These are phyloP conservation scores for Aproaerema taeniolella DNA, from an alignment of 2,888 invertebrate species.

Conservation along the genomic window DNA sequence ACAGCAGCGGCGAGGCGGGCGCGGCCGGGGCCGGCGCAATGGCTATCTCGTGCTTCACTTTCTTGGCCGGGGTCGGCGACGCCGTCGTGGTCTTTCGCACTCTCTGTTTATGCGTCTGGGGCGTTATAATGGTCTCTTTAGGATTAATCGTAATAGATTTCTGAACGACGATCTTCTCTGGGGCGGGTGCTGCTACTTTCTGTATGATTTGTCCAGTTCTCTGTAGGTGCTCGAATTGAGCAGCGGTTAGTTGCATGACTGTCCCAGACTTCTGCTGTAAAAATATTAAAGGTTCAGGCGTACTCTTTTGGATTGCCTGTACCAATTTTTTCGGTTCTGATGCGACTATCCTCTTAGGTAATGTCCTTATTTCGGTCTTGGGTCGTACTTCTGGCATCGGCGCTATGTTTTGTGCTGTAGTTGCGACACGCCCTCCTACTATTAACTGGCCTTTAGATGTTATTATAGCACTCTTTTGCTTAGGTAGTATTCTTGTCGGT, in stretches of 20 bases:
- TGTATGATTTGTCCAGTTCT: slow-evolving; percentile 67
- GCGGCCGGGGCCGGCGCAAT: slow-evolving; percentile 36
- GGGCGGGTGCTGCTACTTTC: slow-evolving; percentile 39
- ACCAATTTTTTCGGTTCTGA: slow-evolving; percentile 55
- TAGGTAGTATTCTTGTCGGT: slow-evolving; percentile 54
- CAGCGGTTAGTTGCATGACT: slow-evolving; percentile 65
- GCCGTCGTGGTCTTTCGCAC: slow-evolving; percentile 42
- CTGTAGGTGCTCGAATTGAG: slow-evolving; percentile 71
- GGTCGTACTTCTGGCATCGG: slow-evolving; percentile 63
- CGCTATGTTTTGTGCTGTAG: slow-evolving; percentile 65
- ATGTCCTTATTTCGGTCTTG: slow-evolving; percentile 30
- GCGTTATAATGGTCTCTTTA: slow-evolving; percentile 32
- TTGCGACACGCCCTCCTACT: slow-evolving; percentile 61
- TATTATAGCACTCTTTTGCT: slow-evolving; percentile 72
- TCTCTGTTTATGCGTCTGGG: slow-evolving; percentile 41
- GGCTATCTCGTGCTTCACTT: slow-evolving; percentile 47
- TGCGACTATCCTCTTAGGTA: slow-evolving; percentile 48
- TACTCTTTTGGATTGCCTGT: slow-evolving; percentile 51
- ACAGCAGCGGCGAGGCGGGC: slow-evolving; percentile 15
- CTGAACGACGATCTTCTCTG: slow-evolving; percentile 52
- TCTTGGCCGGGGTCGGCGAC: slow-evolving; percentile 51
- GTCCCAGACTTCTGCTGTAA: slow-evolving; percentile 68
- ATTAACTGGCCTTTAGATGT: slow-evolving; percentile 77
- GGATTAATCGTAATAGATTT: slow-evolving; percentile 44
- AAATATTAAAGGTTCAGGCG: slow-evolving; percentile 60